These are phyloP conservation scores for Guaruba guarouba DNA, from an alignment of 2,113 vertebrate species.

Conservation along the genomic window DNA sequence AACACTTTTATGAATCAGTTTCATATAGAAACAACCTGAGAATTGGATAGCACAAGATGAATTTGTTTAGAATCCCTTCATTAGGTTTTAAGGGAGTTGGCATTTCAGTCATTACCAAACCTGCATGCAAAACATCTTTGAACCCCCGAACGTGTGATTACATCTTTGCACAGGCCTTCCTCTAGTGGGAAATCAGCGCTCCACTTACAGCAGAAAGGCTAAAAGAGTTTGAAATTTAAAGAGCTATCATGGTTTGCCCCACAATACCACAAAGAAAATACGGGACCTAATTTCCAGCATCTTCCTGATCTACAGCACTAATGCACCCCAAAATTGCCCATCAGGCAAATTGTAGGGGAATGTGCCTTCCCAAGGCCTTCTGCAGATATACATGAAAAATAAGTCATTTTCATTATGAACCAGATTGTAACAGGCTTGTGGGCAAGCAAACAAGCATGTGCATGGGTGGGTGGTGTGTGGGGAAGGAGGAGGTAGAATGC, in stretches of 20 bases:
- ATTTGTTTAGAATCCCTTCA: neutral
- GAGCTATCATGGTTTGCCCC: neutral
- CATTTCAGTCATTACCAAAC: neutral
- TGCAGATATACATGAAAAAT: neutral
- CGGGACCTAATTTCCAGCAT: neutral
- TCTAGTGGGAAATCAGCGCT: conserved; percentile 7
- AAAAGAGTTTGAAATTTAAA: neutral
- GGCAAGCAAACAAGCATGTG: neutral
- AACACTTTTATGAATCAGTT: neutral
- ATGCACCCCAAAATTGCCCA: neutral
- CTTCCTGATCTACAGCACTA: neutral
- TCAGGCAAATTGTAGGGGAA: neutral
- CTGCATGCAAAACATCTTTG: neutral
- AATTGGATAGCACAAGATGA: neutral
- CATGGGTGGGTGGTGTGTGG: neutral
- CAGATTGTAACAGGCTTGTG: neutral
- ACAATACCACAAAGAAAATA: neutral
- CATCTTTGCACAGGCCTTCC: neutral
- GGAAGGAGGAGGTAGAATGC: neutral
- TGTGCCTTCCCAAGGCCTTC: neutral
- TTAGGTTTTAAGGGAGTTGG: neutral
- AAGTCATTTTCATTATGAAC: neutral
- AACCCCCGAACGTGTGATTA: neutral
- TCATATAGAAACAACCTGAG: neutral
- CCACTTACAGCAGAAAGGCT: neutral